phyloP scores from a whole-genome alignment of 2,113 vertebrate genomes.

The Poeciliopsis turrubarensis region DNA sequence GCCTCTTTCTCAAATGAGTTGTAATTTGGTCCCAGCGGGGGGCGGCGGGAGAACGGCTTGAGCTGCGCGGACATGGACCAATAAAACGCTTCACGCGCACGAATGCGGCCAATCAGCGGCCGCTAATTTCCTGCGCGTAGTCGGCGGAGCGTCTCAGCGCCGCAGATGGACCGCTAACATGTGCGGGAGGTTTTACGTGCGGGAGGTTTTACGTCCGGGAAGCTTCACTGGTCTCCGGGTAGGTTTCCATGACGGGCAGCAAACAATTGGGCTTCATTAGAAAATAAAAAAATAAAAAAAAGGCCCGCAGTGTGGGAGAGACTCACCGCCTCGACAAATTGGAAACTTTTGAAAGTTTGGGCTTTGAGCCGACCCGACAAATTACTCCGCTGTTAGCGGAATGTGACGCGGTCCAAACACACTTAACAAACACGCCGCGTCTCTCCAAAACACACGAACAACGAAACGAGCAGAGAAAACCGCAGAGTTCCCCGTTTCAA shows the following conservation, averaged over 20 bases:
- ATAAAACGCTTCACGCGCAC: background rate
- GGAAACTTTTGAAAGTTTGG: too few relatives aligned
- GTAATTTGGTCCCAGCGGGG: slow-evolving; percentile 65
- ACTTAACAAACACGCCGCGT: background rate
- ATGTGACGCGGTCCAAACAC: background rate
- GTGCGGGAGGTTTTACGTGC: background rate
- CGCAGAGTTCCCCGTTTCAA: background rate
- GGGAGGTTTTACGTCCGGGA: slow-evolving; percentile 35
- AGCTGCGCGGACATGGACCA: slow-evolving; percentile 40
- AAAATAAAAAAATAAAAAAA: background rate
- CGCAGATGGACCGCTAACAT: slow-evolving; percentile 48
- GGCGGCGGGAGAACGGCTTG: slow-evolving; percentile 34
- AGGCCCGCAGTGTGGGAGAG: background rate
- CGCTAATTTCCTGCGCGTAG: background rate
- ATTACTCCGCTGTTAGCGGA: background rate
- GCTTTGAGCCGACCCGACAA: too few relatives aligned
- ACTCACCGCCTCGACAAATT: too few relatives aligned
- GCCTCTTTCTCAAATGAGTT: slow-evolving; percentile 67
- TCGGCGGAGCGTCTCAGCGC: slow-evolving; percentile 35
- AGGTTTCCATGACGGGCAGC: background rate
- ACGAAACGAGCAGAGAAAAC: background rate
- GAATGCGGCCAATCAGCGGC: slow-evolving; percentile 46
- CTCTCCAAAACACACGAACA: background rate
- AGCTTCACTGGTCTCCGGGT: too few relatives aligned
- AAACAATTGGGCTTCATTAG: background rate